Base-by-base conservation (phyloP, 2,888 invertebrate genomes). In the Microctonus hyperodae region DNA sequence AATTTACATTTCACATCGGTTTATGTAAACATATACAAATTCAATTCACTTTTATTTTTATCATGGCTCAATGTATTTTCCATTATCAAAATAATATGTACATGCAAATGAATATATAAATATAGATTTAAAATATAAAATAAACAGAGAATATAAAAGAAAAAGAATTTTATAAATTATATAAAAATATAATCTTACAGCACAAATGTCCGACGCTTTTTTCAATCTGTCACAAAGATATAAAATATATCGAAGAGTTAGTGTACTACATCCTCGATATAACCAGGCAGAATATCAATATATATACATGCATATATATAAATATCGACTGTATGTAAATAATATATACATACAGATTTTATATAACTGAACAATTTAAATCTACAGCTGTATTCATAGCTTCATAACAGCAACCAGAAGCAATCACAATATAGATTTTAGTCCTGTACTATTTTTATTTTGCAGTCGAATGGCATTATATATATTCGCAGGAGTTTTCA, bases 111-210 rank as follows among this genome's bases (percentile, higher is more conserved):
- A 76, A 75, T n/a, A n/a, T n/a, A n/a, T n/a, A 75, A 76, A 72
- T 68, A 69, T 69, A 66, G 57, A 55, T 57, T 70, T 68, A 61
- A 61, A 63, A 40, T 40, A n/a, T 13, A 11, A n/a, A 40, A 40
- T 40, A n/a, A 40, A 40, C 3, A 3, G 5, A 13, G n/a, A 28
- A 28, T 5, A 28, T 7, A 72, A 75, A 76, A 78, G 75, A 77
- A 79, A 77, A 76, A 76, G 76, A 69, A 75, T n/a, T n/a, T 77
- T 74, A 78, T 78, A 75, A 76, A 75, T 78, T 79, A 78, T 79
- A 79, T 76, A 69, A 72, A 65, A 59, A 69, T 74, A 73, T 25
- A 51, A 51, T 23, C 51, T 11, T 11, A 11, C 9, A 74, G 75
- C 76, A 78, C 78, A 78, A 79, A 79, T 79, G 78, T 78, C 75